These are phyloP conservation scores for Nannospalax galili DNA, from an alignment of 2,113 vertebrate genomes.

Conservation along the genomic window DNA sequence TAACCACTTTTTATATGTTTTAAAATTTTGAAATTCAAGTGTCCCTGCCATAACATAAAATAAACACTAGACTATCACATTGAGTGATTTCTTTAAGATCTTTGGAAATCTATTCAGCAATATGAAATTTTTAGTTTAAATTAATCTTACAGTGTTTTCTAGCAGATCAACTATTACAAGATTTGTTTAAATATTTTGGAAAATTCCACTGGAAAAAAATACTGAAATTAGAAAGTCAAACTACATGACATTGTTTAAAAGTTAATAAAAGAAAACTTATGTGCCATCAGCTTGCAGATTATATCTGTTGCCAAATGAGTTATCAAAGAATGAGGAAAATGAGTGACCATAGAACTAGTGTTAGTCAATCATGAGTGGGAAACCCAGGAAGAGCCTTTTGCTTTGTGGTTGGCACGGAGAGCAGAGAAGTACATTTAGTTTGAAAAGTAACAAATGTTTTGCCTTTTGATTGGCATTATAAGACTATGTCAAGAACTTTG, in stretches of 20 bases:
- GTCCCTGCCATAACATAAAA: slow-evolving; percentile 95
- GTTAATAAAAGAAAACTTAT: slow-evolving; percentile 27
- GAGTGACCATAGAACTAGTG: slow-evolving; percentile 1
- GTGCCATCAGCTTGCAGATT: slow-evolving; percentile 28
- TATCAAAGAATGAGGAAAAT: slow-evolving; percentile 51
- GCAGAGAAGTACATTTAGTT: slow-evolving; percentile 66
- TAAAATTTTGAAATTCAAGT: slow-evolving; percentile 94
- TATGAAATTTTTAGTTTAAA: slow-evolving; percentile 41
- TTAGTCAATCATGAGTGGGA: not conserved
- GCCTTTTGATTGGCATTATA: slow-evolving; percentile 75
- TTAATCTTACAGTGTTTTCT: slow-evolving; percentile 37
- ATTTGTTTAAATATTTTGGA: slow-evolving; percentile 55
- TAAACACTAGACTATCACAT: slow-evolving; percentile 92
- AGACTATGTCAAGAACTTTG: slow-evolving; percentile 69
- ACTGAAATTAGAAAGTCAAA: slow-evolving; percentile 52
- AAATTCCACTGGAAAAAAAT: slow-evolving; percentile 31
- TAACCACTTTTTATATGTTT: slow-evolving; percentile 97
- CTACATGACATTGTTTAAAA: not conserved
- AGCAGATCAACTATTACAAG: slow-evolving; percentile 8
- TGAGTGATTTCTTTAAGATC: slow-evolving; percentile 71
- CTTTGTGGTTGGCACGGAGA: slow-evolving; percentile 64
- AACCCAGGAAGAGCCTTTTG: slow-evolving; percentile 50
- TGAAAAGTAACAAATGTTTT: slow-evolving; percentile 80
- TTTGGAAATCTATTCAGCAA: slow-evolving; percentile 54
- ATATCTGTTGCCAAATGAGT: not conserved